Percentiles rank a stretch among this genome's conserved stretches.
phyloP scores from a whole-genome alignment of 2,797 vertebrate species.

The Periparus ater region DNA sequence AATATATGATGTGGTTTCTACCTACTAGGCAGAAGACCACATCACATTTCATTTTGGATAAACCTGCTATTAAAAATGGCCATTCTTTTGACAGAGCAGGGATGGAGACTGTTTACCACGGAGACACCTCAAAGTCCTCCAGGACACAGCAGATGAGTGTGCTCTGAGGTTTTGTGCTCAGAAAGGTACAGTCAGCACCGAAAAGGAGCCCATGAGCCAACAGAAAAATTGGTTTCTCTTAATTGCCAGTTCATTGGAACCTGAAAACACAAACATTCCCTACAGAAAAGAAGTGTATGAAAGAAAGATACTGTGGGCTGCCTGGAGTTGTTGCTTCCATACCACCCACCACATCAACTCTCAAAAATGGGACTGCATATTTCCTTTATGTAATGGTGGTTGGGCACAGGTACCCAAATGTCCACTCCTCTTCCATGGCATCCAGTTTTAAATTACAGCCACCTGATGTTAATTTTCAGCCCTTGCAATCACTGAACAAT shows the following conservation, averaged over 20 bases:
- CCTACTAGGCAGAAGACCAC: not conserved
- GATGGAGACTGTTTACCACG: not conserved
- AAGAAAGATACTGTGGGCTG: constrained; percentile 31
- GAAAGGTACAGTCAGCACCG: not conserved
- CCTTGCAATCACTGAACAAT: constrained; percentile 6
- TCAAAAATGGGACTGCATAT: constrained; percentile 7
- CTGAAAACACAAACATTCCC: constrained; percentile 40
- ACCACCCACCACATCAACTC: constrained; percentile 7
- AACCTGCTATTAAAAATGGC: not conserved
- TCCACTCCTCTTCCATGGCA: not conserved
- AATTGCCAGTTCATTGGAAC: not conserved
- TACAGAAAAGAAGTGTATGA: not conserved
- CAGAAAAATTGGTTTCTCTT: constrained; percentile 27
- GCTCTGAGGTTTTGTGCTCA: constrained; percentile 2
- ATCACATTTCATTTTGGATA: not conserved
- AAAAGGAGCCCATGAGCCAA: constrained; percentile 28
- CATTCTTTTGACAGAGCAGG: not conserved
- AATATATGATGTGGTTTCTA: constrained; percentile 4
- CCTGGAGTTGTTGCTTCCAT: not conserved
- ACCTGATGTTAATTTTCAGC: not conserved
- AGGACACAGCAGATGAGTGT: not conserved
- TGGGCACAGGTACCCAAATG: not conserved
- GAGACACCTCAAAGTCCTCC: not conserved
- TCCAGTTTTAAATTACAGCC: not conserved
- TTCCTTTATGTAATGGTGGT: not conserved